These are phyloP conservation scores for Siniperca scherzeri DNA, from an alignment of 2,797 vertebrate species.

Conservation along the genomic window DNA sequence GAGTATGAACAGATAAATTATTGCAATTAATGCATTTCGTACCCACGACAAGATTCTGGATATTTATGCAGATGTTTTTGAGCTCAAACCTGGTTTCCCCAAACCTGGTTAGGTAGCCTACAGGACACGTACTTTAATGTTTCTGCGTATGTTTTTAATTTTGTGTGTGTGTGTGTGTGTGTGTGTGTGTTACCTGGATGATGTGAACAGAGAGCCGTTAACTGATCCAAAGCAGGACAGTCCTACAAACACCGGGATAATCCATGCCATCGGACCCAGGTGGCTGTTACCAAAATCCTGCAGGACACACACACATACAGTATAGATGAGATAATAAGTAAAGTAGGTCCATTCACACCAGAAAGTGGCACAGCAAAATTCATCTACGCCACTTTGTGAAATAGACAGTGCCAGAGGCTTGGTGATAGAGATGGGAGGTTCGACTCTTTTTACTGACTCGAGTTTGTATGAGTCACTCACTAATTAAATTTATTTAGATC, in stretches of 20 bases:
- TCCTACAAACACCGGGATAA: constrained; percentile 97
- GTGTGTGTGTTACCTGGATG: constrained; percentile 89
- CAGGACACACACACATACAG: constrained; percentile 16
- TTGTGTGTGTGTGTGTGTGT: constrained; percentile 7
- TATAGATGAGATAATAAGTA: not conserved
- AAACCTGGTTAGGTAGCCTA: not conserved
- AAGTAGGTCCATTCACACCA: not conserved
- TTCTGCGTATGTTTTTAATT: not conserved
- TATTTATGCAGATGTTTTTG: not conserved
- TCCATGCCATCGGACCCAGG: constrained; percentile 96
- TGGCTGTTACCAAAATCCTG: constrained; percentile 96
- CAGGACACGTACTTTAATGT: too few species aligned
- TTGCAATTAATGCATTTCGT: not conserved
- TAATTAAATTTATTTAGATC: too few species aligned
- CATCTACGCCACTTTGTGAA: not conserved
- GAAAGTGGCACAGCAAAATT: too few species aligned
- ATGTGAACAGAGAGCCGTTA: constrained; percentile 98
- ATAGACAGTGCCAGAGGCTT: not conserved
- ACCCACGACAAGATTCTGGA: too few species aligned
- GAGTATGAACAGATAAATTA: not conserved
- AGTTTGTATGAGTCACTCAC: too few species aligned
- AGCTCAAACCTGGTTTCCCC: not conserved
- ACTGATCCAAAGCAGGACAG: constrained; percentile 98
- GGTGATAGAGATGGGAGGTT: too few species aligned
- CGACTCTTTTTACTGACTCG: too few species aligned